Evolutionary conservation across 2,888 invertebrate genomes (phyloP), one percentile per base, ranked within the genome.

Genomic region (Cryptus armator): DNA sequence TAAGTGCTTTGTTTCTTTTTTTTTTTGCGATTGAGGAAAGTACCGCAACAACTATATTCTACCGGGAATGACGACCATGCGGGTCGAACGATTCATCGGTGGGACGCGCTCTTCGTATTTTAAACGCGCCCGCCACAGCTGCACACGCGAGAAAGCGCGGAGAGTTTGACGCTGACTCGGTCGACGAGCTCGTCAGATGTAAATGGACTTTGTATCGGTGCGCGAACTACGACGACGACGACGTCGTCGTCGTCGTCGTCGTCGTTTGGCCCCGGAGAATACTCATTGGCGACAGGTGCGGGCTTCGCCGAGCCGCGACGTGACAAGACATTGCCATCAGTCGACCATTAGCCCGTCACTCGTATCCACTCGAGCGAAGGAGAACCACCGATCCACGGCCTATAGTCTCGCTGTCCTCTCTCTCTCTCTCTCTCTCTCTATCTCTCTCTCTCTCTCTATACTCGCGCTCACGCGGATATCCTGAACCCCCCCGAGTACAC

Each of bases 291-390:
- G 90, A 91, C 93, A 93, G 93, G 93, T 93, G 93, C 84, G 81
- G 81, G 90, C 89, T 91, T 90, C 91, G 90, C 85, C 91, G 91
- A 92, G 90, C 92, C 92, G 91, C 91, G 90, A 93, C 92, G 91
- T 89, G 90, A 93, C 93, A 93, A 93, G 93, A 92, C 91, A 93
- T 93, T 89, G 91, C 93, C 93, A 93, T 93, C 93, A 93, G 91
- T 89, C 89, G 90, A 87, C 92, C 92, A 93, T 93, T 93, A 93
- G 88, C 88, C 89, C 89, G 86, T 87, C 87, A 86, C 86, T 86
- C 87, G 84, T 76, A 88, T 88, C 81, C 87, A 85, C 83, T 86
- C 77, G 81, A 83, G 83, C 80, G 76, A 77, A 84, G 85, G 68
- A 83, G 81, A 62, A 62, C 62, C 74, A 71, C 71, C 81, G 75